Conservation (phyloP, 2,797 vertebrate species). For the Aphelocoma californica region DNA sequence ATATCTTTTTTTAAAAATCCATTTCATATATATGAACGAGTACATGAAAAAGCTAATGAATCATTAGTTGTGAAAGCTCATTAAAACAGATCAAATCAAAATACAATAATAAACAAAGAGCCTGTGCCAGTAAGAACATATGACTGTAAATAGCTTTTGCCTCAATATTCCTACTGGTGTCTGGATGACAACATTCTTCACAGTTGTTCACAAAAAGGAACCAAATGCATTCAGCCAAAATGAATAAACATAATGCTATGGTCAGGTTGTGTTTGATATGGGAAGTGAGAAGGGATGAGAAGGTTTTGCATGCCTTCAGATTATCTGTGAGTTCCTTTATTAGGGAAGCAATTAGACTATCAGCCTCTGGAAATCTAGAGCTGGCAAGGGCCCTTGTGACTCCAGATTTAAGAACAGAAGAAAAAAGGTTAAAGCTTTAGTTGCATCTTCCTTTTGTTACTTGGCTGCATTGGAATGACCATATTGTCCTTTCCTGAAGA, state of each 20-base stretch:
- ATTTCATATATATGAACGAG: not conserved
- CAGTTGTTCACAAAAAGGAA: not conserved
- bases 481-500: slow-evolving; percentile 25
- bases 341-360: slow-evolving; percentile 42
- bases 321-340: not conserved
- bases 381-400: slow-evolving; percentile 4
- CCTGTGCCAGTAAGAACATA: not conserved
- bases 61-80: not conserved
- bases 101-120: not conserved
- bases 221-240: not conserved
- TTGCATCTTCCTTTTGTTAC: slow-evolving; percentile 60
- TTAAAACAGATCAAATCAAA: not conserved
- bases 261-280: not conserved
- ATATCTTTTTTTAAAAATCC: not conserved
- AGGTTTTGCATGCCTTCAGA: not conserved
- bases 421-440: slow-evolving; percentile 52
- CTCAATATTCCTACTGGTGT: not conserved
- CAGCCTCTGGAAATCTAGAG: slow-evolving; percentile 46
- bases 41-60: not conserved
- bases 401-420: slow-evolving; percentile 38
- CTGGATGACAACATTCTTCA: not conserved
- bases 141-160: not conserved
- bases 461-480: slow-evolving; percentile 34
- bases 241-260: not conserved
- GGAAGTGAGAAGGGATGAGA: not conserved